These are phyloP conservation scores for Tiphia femorata DNA, from an alignment of 2,888 invertebrate genomes.

Conservation along the genomic window DNA sequence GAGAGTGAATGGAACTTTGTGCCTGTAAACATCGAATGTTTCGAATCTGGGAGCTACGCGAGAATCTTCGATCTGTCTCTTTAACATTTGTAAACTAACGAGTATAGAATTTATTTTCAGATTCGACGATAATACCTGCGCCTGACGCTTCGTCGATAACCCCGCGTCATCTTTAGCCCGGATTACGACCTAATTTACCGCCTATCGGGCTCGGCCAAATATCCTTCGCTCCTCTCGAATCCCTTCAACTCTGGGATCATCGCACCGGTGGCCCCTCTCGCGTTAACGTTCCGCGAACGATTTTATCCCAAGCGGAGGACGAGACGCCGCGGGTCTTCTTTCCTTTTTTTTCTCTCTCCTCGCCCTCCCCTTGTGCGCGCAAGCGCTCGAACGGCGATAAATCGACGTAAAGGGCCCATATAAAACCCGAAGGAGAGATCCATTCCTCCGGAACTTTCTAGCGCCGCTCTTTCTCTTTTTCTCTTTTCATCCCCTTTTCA, in stretches of 20 bases:
- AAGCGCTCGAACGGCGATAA: conserved; percentile 39
- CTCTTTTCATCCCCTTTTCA: background rate
- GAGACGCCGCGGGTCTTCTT: conserved; percentile 32
- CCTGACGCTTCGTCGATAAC: too few species aligned
- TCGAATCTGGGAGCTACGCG: too few species aligned
- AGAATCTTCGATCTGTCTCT: too few species aligned
- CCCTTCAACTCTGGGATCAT: conserved; percentile 40
- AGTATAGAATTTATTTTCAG: too few species aligned
- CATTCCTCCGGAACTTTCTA: conserved; percentile 42
- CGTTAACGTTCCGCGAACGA: conserved; percentile 41
- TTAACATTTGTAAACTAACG: too few species aligned
- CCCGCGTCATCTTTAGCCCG: too few species aligned
- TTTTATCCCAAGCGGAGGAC: conserved; percentile 42
- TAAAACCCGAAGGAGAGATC: conserved; percentile 46
- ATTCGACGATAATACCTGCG: too few species aligned
- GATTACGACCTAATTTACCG: too few species aligned
- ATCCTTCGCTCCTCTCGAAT: conserved; percentile 12
- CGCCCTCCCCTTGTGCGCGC: conserved; percentile 19
- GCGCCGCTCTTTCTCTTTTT: conserved; percentile 15
- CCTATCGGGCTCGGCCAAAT: too few species aligned
- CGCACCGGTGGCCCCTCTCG: conserved; percentile 25
- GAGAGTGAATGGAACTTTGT: too few species aligned
- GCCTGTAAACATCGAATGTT: too few species aligned
- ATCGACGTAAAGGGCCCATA: conserved; percentile 47
- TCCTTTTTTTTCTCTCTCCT: conserved; percentile 6